phyloP scores from a whole-genome alignment of 1,140 invertebrate species.

The Listronotus oregonensis region DNA sequence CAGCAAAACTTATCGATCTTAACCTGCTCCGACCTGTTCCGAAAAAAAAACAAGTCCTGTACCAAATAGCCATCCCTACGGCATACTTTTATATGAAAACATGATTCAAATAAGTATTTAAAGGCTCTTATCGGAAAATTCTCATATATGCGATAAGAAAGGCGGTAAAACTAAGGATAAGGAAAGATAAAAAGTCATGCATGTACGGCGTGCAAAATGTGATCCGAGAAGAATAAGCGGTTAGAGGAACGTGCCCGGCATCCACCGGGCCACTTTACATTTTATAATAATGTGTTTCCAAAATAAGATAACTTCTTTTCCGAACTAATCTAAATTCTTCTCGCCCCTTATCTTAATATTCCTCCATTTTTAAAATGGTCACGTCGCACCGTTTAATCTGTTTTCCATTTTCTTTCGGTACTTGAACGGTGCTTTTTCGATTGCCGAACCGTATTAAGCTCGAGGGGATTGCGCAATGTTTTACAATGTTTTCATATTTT shows the following conservation, averaged over 20 bases:
- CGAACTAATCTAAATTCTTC: constrained; percentile 44
- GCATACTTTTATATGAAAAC: no score
- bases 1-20: no score
- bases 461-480: no score
- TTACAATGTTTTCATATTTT: no score
- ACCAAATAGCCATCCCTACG: no score
- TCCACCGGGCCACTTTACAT: constrained; percentile 35
- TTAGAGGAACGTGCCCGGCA: constrained; percentile 37
- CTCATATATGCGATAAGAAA: constrained; percentile 1
- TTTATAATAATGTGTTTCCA: constrained; percentile 46
- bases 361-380: constrained; percentile 45
- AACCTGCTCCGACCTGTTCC: no score
- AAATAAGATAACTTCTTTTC: constrained; percentile 46
- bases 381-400: constrained; percentile 48
- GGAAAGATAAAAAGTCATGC: constrained; percentile 30
- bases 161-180: constrained; percentile 19
- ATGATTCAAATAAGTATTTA: constrained; percentile 5
- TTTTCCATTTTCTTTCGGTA: constrained; percentile 45
- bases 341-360: constrained; percentile 46
- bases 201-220: constrained; percentile 35
- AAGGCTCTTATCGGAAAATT: not conserved
- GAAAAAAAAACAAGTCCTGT: no score
- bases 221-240: constrained; percentile 33
- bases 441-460: constrained; percentile 8
- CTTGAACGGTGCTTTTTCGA: constrained; percentile 20